These are phyloP conservation scores for Stomatorhinus ivindoensis DNA, from an alignment of 2,113 vertebrate species.

Conservation along the genomic window DNA sequence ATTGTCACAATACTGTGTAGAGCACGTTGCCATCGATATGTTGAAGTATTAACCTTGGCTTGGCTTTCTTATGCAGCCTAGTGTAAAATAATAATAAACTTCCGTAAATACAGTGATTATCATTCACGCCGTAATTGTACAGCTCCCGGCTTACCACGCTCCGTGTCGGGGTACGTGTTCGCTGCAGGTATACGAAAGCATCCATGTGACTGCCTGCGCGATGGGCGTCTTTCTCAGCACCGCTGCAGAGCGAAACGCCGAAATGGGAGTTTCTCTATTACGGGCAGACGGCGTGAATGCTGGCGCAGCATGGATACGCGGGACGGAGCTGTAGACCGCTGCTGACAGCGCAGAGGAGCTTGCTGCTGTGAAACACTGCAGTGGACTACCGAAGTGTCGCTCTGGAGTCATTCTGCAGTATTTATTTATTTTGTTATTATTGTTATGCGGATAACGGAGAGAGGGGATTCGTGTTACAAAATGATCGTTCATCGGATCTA, in stretches of 20 bases:
- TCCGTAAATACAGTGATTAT: background rate
- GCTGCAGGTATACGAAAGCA: background rate
- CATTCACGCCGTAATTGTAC: background rate
- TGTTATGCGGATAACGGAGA: background rate
- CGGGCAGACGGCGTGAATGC: background rate
- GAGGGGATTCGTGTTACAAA: slow-evolving; percentile 19
- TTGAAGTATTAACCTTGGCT: background rate
- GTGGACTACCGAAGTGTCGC: background rate
- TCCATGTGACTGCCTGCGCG: background rate
- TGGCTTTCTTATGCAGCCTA: background rate
- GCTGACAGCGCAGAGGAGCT: slow-evolving; percentile 18
- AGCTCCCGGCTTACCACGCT: background rate
- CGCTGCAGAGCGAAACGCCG: background rate
- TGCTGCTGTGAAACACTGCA: slow-evolving; percentile 25
- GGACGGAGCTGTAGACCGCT: background rate
- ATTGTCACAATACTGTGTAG: background rate
- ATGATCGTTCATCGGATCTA: slow-evolving; percentile 35
- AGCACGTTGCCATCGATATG: background rate
- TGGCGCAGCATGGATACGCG: slow-evolving; percentile 29
- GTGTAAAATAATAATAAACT: background rate
- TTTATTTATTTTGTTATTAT: background rate
- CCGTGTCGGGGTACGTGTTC: background rate
- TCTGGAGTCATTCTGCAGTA: background rate
- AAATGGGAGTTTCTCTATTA: background rate
- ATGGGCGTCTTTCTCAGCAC: background rate